Evolutionary conservation across 2,113 vertebrate species (phyloP), one percentile per base, ranked within the genome.

Genomic region (Pygoscelis antarcticus): DNA sequence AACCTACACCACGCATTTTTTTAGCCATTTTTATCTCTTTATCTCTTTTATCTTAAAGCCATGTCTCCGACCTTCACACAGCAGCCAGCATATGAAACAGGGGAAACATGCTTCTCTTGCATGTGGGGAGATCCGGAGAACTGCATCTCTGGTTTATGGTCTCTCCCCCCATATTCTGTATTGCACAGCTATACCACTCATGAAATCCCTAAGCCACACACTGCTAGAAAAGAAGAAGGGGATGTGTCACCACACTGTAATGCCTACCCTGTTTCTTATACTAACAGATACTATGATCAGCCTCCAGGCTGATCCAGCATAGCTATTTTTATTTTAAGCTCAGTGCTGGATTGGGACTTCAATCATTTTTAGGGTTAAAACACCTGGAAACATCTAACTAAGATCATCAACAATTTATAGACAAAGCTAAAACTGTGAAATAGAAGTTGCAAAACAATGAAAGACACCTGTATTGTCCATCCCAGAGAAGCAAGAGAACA

Each of bases 1-100:
- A 81, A 22, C 3, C 21, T 49, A 54, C 0, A 1, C 54, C 18
- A 55, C 9, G 6, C 4, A 3, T 0, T 8, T 32, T 25, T 68
- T 84, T 57, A 38, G 27, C 7, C 21, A 16, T 52, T 87, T 90
- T 87, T 46, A 2, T 58, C 7, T 49, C 38, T 40, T 16, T 47
- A 8, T 72, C 42, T 42, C 42, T 42, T 42, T 42, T 16, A 26
- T 77, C 27, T 87, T 72, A 69, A 90, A 69, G 27, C 7, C 42
- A 30, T 2, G 2, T 46, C 23, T 72, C 47, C 64, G 54, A 36
- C 32, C 7, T 52, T 89, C 44, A 36, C 32, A 51, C 4, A 55
- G 20, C 9, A 77, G 14, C 20, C 25, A 87, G 29, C 3, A 69
- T 21, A n/a, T 32, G 25, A 90, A 69, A 61, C 2, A 55, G 26